Evolutionary conservation across 2,797 vertebrate species (phyloP).

Genomic region (Aldrovandia affinis): DNA sequence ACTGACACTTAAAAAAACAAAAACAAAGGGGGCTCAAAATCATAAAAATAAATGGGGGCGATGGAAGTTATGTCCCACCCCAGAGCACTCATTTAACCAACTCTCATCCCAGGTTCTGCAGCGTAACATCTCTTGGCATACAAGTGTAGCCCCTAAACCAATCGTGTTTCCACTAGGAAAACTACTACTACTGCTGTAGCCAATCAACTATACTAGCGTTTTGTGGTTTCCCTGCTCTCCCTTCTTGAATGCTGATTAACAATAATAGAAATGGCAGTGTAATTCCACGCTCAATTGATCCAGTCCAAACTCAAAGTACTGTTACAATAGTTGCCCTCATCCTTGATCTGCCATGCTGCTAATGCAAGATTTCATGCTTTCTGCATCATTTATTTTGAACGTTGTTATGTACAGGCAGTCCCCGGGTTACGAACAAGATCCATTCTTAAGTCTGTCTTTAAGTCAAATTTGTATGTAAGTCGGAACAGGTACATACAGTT

Average conservation of each 20-base stretch:
- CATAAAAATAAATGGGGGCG: too few species aligned
- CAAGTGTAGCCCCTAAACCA: neutral
- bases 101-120: neutral
- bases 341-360: conserved; percentile 2
- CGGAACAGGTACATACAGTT: too few species aligned
- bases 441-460: too few species aligned
- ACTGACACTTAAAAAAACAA: too few species aligned
- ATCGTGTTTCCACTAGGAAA: neutral
- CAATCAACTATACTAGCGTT: neutral
- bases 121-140: neutral
- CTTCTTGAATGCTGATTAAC: neutral
- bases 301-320: neutral
- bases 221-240: neutral
- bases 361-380: conserved; percentile 8
- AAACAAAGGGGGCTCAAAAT: neutral
- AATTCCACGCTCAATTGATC: conserved; percentile 16
- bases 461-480: too few species aligned
- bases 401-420: too few species aligned
- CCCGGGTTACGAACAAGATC: too few species aligned
- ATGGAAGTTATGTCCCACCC: too few species aligned
- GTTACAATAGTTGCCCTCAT: neutral
- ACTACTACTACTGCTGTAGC: neutral
- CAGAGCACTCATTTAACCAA: neutral
- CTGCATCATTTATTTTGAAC: neutral
- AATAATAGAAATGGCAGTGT: conserved; percentile 11